Evolutionary conservation across 2,888 invertebrate genomes (phyloP), one percentile per base, ranked within the genome.

Genomic region (Sinopyrophorus schimmeli): DNA sequence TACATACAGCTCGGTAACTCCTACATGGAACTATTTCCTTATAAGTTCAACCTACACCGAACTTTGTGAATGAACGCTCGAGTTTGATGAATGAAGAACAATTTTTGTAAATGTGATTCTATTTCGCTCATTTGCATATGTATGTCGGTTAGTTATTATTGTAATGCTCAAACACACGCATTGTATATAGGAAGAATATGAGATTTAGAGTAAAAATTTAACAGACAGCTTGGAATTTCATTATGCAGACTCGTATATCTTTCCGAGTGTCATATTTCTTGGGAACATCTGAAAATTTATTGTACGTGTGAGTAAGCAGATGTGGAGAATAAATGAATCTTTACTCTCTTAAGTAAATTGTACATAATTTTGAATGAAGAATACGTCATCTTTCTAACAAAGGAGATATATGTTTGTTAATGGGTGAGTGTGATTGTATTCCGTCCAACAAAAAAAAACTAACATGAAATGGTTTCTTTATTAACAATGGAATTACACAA

Each of bases 1-100:
- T 35, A 35, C 18, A 32, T 35, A 35, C 35, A 35, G 14, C 10
- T 15, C 17, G 26, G 20, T 6, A 27, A 27, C 39, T 39, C 39
- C 27, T 39, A 28, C 39, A 39, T 39, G 11, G 18, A 17, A 12
- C 28, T 23, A 39, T 39, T 18, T 39, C 39, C 35, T 35, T 35
- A 35, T 26, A 26, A 35, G 35, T 15, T 35, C 35, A 10, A 10
- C 35, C 40, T 23, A 40, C 40, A 40, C 40, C 21, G 9, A 30
- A 21, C 30, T 40, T 40, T 40, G 30, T 40, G 40, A 40, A 40
- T 40, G 40, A 40, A 40, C 40, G n/a, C n/a, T n/a, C 2, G 30
- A 12, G 16, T 14, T 27, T 40, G 40, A 40, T 40, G 30, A 40
- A 40, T 40, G 40, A 21, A 30, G 30, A 31, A 20, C 40, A 28